A percentile compares a stretch with the other conserved stretches of the same genome.
phyloP scores from a whole-genome alignment of 2,888 invertebrate genomes.

The Melipona beecheii region DNA sequence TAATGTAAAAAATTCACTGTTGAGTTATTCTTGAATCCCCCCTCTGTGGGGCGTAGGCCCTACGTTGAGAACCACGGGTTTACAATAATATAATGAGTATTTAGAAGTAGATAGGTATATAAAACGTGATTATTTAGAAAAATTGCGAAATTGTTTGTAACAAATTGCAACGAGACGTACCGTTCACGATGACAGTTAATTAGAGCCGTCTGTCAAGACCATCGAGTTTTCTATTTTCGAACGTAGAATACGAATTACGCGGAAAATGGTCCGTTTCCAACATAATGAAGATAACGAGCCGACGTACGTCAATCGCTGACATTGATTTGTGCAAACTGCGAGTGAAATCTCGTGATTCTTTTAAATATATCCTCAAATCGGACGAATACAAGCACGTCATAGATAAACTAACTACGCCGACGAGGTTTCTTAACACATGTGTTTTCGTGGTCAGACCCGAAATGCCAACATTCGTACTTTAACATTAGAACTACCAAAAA shows the following conservation, averaged over 20 bases:
- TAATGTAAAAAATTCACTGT: too few relatives aligned
- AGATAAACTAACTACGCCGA: conserved; percentile 24
- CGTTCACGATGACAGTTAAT: conserved; percentile 33
- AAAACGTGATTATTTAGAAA: not conserved
- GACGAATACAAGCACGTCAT: conserved; percentile 6
- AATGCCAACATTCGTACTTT: conserved; percentile 6
- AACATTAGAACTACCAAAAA: too few relatives aligned
- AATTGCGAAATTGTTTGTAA: not conserved
- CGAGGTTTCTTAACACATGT: not conserved
- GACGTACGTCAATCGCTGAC: not conserved
- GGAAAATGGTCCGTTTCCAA: not conserved
- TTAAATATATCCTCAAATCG: conserved; percentile 32
- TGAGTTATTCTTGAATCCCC: too few relatives aligned
- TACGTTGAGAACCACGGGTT: too few relatives aligned
- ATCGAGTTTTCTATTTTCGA: conserved; percentile 13
- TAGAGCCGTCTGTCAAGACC: conserved; percentile 32
- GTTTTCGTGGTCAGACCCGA: conserved; percentile 27
- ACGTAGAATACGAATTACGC: not conserved
- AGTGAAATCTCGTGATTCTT: not conserved
- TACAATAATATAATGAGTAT: too few relatives aligned
- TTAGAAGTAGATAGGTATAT: too few relatives aligned
- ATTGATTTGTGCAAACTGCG: conserved; percentile 8
- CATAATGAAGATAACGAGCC: not conserved
- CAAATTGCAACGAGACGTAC: not conserved
- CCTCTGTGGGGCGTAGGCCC: too few relatives aligned